Conservation (phyloP, 1,140 invertebrate species). For the Lithobius niger region DNA sequence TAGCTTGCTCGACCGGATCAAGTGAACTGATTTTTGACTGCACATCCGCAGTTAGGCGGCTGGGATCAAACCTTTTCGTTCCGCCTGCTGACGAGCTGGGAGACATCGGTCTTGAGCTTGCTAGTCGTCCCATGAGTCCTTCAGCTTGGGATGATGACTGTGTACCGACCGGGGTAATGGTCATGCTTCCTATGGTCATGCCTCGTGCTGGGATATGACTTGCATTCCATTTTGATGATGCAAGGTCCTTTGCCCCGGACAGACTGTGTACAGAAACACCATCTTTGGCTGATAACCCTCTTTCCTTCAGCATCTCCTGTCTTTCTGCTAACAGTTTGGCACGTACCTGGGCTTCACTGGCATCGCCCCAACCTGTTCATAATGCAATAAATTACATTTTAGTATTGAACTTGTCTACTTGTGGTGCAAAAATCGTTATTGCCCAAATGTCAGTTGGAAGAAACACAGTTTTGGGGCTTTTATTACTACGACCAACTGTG, state of each 20-base stretch:
- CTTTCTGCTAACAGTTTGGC: too few relatives aligned
- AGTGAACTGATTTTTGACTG: slow-evolving; percentile 1
- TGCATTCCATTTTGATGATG: neutral
- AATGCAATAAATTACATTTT: too few relatives aligned
- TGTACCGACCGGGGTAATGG: neutral
- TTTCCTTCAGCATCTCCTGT: too few relatives aligned
- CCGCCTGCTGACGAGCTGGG: neutral
- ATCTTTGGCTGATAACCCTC: neutral
- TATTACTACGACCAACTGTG: too few relatives aligned
- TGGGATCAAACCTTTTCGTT: slow-evolving; percentile 2
- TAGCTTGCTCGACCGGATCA: slow-evolving; percentile 1
- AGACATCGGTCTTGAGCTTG: neutral
- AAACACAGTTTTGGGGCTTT: too few relatives aligned
- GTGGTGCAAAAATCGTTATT: too few relatives aligned
- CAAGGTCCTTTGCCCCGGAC: too few relatives aligned
- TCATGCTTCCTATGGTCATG: slow-evolving; percentile 1
- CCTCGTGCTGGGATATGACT: neutral
- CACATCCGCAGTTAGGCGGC: slow-evolving; percentile 4
- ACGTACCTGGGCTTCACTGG: too few relatives aligned
- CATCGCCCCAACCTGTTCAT: too few relatives aligned
- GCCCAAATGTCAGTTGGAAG: too few relatives aligned
- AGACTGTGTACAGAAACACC: too few relatives aligned
- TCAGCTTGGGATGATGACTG: neutral
- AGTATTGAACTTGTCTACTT: too few relatives aligned
- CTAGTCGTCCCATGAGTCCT: neutral